Conservation (phyloP, 2,113 vertebrate genomes). For the Nannobrachium achirus region DNA sequence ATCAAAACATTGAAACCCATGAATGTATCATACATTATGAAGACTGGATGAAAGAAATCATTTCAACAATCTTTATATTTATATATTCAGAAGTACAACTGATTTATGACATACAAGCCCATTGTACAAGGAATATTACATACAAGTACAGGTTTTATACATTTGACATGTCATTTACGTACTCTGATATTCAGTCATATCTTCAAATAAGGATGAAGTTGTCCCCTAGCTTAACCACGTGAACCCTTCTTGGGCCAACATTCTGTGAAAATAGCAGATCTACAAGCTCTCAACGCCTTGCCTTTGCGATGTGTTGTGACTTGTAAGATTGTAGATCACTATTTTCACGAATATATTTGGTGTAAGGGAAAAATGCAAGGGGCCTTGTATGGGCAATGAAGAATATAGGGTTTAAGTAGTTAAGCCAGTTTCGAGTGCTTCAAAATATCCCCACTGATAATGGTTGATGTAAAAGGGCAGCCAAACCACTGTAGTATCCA, state of each 20-base stretch:
- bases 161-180: constrained; percentile 50
- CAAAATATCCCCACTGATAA: constrained; percentile 1
- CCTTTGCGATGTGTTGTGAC: no score
- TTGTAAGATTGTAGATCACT: no score
- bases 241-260: no score
- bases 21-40: no score
- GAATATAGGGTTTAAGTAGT: no score
- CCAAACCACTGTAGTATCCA: neutral
- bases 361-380: no score
- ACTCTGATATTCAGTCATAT: constrained; percentile 31
- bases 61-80: constrained; percentile 47
- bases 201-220: constrained; percentile 19
- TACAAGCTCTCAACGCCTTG: no score
- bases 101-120: constrained; percentile 63
- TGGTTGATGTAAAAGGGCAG: constrained; percentile 27
- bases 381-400: no score
- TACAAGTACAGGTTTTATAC: constrained; percentile 62
- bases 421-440: constrained; percentile 17
- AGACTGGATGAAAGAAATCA: no score
- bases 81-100: constrained; percentile 70
- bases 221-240: constrained; percentile 10
- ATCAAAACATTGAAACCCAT: no score
- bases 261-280: no score
- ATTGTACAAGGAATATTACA: constrained; percentile 65
- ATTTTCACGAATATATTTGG: no score